Percentiles rank a stretch among this genome's conserved stretches.
phyloP scores from a whole-genome alignment of 2,113 vertebrate genomes.

The Tychaedon coryphoeus region DNA sequence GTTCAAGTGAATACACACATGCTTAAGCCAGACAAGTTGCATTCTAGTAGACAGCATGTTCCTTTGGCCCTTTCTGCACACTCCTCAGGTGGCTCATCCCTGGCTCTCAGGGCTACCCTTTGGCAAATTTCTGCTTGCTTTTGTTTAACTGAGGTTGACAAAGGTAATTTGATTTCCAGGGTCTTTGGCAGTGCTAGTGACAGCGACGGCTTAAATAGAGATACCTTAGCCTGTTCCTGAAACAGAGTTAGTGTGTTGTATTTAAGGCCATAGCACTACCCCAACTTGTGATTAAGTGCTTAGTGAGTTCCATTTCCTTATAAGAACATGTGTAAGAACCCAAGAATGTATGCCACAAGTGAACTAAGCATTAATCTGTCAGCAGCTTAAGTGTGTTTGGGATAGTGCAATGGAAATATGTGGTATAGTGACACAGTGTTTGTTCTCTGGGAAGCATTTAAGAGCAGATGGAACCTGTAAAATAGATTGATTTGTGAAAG shows the following conservation, averaged over 20 bases:
- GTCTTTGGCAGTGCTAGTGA: background rate
- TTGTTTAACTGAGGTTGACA: slow-evolving; percentile 19
- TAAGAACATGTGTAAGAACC: slow-evolving; percentile 66
- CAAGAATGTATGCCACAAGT: slow-evolving; percentile 59
- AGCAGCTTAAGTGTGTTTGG: slow-evolving; percentile 67
- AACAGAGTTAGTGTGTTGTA: background rate
- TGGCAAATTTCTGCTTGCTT: slow-evolving; percentile 2
- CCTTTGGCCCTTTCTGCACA: background rate
- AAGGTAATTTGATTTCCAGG: slow-evolving; percentile 33
- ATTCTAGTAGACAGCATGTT: background rate
- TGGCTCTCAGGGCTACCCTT: background rate
- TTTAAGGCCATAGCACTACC: slow-evolving; percentile 18
- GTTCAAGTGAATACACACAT: background rate
- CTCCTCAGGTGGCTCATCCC: background rate
- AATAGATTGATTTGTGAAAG: slow-evolving; percentile 17
- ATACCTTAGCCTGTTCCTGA: slow-evolving; percentile 10
- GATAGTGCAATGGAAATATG: slow-evolving; percentile 41
- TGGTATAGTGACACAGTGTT: slow-evolving; percentile 30
- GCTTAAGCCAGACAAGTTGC: background rate
- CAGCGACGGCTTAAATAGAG: background rate
- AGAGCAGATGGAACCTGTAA: slow-evolving; percentile 59
- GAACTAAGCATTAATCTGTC: slow-evolving; percentile 69
- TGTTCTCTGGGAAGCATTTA: slow-evolving; percentile 55
- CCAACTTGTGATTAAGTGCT: slow-evolving; percentile 37
- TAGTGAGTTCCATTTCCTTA: slow-evolving; percentile 65